Evolutionary conservation across 2,113 vertebrate species (phyloP), one percentile per base, ranked within the genome.

Genomic region (Campylorhamphus procurvoides): DNA sequence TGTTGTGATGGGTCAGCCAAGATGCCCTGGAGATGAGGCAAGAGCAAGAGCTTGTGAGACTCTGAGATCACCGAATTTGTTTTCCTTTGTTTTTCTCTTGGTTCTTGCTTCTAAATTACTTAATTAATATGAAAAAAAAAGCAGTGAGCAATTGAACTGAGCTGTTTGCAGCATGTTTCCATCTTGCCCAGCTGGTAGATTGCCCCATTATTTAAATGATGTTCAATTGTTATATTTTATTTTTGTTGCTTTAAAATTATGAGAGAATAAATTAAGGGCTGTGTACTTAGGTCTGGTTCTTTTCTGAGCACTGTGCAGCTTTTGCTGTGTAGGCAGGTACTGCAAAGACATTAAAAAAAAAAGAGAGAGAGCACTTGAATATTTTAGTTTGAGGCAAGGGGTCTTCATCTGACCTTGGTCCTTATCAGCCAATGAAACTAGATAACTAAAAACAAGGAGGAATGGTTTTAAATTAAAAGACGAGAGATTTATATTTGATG

Each of bases 61-160:
- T 91, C 12, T 74, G 50, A 88, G 64, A 90, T 74, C 76, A 86
- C 95, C 59, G 58, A 44, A 64, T 84, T 93, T 95, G 58, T 93
- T 94, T 96, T 95, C 16, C 63, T 92, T 88, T 95, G 82, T 44
- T 95, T 94, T 88, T 74, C 29, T 90, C 56, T 81, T 74, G 31
- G 50, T 88, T 93, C 83, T 88, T 92, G 39, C 49, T 91, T 96
- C 79, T 94, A 85, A 92, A 94, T 94, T 60, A 68, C 69, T 89
- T 89, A 93, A 90, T 94, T 96, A 90, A 90, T 80, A 77, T 63
- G 71, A 15, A 72, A 90, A 46, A 50, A 94, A 91, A 91, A 88
- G 78, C 85, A 93, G 46, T 60, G 63, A 94, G 75, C 88, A 94
- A 86, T 83, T 88, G 82, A 85, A 84, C 33, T 18, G 55, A 87